Conservation (phyloP, 2,113 vertebrate genomes). For the Isichthys henryi region DNA sequence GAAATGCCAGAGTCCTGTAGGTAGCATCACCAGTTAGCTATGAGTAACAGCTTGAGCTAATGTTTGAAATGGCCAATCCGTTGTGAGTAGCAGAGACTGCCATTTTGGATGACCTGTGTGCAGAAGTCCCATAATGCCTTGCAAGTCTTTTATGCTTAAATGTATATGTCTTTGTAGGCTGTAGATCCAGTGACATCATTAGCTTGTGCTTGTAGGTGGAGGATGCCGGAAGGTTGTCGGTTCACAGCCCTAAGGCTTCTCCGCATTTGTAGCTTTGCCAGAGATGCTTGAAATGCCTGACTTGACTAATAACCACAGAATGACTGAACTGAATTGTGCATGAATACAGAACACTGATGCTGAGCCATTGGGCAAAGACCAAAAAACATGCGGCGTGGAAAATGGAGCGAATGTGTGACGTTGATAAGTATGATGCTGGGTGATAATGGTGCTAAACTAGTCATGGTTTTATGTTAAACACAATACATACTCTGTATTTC, state of each 20-base stretch:
- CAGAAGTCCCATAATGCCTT: neutral
- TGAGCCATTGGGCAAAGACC: neutral
- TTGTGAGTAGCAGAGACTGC: neutral
- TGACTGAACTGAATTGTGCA: neutral
- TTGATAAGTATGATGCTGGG: neutral
- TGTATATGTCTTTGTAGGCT: neutral
- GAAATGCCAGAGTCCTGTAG: neutral
- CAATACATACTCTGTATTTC: neutral
- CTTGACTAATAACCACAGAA: neutral
- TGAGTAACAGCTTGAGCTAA: neutral
- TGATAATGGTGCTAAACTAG: neutral
- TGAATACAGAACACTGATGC: neutral
- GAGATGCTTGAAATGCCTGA: neutral
- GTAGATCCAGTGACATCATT: neutral
- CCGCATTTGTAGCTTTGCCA: neutral
- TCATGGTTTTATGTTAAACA: neutral
- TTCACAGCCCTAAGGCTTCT: neutral
- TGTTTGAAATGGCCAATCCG: neutral
- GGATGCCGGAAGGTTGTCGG: neutral
- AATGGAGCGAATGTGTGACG: neutral
- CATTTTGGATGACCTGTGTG: neutral
- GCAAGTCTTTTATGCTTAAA: neutral
- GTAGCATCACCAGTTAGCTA: neutral
- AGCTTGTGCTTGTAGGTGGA: neutral
- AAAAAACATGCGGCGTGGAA: neutral